A percentile compares a stretch with the other conserved stretches of the same genome.
Evolutionary conservation across 2,113 vertebrate species (phyloP).

Genomic region (Nerophis ophidion): DNA sequence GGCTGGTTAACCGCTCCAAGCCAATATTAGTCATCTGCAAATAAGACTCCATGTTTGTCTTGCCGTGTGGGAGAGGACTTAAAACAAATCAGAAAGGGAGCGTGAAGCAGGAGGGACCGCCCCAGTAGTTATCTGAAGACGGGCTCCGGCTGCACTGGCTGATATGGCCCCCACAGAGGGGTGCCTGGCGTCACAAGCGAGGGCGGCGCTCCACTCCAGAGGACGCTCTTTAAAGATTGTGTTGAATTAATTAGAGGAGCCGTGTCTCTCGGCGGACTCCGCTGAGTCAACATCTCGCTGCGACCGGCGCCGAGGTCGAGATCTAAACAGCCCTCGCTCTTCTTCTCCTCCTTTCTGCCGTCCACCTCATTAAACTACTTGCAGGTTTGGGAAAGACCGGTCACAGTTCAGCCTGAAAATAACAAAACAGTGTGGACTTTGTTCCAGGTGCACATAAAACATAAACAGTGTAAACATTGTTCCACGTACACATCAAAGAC

Average conservation of each 20-base stretch:
- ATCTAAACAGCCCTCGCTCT: background rate
- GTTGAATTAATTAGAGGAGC: slow-evolving; percentile 3
- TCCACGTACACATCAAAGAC: no score
- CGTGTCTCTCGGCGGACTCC: background rate
- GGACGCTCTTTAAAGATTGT: slow-evolving; percentile 5
- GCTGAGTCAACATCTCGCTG: slow-evolving; percentile 5
- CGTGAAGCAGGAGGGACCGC: background rate
- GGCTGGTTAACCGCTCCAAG: no score
- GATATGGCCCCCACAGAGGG: background rate
- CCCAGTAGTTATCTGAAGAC: background rate
- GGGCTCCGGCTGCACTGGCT: background rate
- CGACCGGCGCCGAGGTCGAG: background rate
- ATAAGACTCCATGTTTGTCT: background rate
- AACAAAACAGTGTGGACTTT: no score
- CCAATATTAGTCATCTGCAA: background rate
- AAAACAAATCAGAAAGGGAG: slow-evolving; percentile 4
- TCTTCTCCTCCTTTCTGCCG: background rate
- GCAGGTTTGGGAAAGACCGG: no score
- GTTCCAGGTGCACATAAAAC: no score
- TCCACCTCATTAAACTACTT: background rate
- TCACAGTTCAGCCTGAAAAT: background rate
- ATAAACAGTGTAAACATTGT: no score
- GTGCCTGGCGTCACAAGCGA: background rate
- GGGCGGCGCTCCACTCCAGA: background rate
- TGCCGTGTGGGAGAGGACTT: background rate